phyloP scores from a whole-genome alignment of 1,140 invertebrate species.

The Neocloeon triangulifer region DNA sequence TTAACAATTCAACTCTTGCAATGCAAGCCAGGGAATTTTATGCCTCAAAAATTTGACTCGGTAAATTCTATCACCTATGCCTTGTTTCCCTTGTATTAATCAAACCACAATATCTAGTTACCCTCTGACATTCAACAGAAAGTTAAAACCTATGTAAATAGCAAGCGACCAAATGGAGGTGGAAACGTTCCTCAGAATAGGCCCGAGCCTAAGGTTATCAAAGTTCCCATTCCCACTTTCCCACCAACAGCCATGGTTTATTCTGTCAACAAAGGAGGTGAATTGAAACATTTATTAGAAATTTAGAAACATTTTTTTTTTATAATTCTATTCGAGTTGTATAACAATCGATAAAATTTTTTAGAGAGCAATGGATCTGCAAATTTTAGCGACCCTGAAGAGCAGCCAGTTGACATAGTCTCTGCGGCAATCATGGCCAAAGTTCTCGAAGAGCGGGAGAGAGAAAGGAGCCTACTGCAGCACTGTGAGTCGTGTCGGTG shows the following conservation, averaged over 20 bases:
- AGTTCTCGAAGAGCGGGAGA: slow-evolving; percentile 65
- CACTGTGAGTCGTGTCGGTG: slow-evolving; percentile 64
- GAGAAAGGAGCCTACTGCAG: slow-evolving; percentile 40
- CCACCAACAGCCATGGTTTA: slow-evolving; percentile 77
- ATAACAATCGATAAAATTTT: too few relatives aligned
- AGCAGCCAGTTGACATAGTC: slow-evolving; percentile 64
- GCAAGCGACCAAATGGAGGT: slow-evolving; percentile 27
- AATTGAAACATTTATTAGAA: slow-evolving; percentile 2
- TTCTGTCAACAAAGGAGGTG: slow-evolving; percentile 34
- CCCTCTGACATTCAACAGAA: slow-evolving; percentile 75
- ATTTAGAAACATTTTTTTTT: not conserved
- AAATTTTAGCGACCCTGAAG: too few relatives aligned
- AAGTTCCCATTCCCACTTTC: slow-evolving; percentile 62
- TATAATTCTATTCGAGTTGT: too few relatives aligned
- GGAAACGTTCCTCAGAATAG: slow-evolving; percentile 17
- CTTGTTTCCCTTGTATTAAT: too few relatives aligned
- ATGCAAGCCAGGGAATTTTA: slow-evolving; percentile 86
- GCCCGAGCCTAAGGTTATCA: slow-evolving; percentile 40
- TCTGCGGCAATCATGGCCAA: slow-evolving; percentile 84
- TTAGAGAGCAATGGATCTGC: too few relatives aligned
- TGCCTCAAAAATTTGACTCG: slow-evolving; percentile 73
- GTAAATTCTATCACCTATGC: slow-evolving; percentile 31
- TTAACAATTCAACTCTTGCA: slow-evolving; percentile 82
- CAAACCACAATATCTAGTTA: too few relatives aligned
- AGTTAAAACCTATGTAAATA: slow-evolving; percentile 51